These are phyloP conservation scores for Caenorhabditis drosophilae DNA, from an alignment of 2,888 invertebrate species.

Conservation along the genomic window DNA sequence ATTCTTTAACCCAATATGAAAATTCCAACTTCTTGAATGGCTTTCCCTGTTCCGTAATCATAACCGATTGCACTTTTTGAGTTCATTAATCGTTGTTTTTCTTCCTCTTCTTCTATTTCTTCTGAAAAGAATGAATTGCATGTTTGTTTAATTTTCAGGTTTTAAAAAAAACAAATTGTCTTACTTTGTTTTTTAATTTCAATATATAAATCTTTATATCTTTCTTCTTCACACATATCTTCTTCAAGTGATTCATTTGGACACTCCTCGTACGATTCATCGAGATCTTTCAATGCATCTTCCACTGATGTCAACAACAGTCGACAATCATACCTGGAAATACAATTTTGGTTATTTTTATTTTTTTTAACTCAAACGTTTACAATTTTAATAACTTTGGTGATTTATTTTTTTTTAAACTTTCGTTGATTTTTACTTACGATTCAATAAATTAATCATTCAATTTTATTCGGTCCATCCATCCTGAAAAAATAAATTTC, in stretches of 20 bases:
- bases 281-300: conserved; percentile 74
- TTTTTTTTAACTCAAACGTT: no score
- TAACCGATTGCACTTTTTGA: conserved; percentile 15
- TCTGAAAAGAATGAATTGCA: conserved; percentile 16
- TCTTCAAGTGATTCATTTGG: conserved; percentile 77
- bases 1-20: no score
- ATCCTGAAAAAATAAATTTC: no score
- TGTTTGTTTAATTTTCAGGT: neutral
- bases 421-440: no score
- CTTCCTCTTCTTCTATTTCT: conserved; percentile 26
- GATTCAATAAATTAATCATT: no score
- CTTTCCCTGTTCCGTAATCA: conserved; percentile 22
- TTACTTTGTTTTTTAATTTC: conserved; percentile 78
- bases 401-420: no score
- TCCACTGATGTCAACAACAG: conserved; percentile 52
- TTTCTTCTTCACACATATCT: conserved; percentile 90
- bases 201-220: conserved; percentile 85
- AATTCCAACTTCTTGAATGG: conserved; percentile 10
- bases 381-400: no score
- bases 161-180: conserved; percentile 1
- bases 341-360: no score
- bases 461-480: no score
- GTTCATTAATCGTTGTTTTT: neutral
- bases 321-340: conserved; percentile 66
- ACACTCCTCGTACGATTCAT: conserved; percentile 73